Conservation (phyloP, 2,113 vertebrate species). For the Varanus salvator region DNA sequence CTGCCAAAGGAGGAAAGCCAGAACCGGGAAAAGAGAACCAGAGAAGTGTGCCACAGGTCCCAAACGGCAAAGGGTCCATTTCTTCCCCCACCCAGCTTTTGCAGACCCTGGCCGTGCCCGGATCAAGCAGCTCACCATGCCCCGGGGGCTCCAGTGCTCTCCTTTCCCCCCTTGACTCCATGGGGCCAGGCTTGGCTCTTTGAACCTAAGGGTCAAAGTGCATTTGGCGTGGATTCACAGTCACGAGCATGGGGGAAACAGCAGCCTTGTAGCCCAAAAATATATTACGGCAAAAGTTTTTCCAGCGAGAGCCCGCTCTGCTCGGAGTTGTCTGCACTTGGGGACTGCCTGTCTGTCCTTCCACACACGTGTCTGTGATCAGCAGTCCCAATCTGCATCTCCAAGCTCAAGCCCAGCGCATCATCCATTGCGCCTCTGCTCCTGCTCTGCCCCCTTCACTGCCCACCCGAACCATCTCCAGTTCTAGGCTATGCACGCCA, state of each 20-base stretch:
- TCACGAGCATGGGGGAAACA: slow-evolving; percentile 24
- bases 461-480: not conserved
- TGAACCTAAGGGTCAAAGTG: not conserved
- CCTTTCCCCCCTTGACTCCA: slow-evolving; percentile 36
- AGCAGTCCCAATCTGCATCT: no score
- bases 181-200: not conserved
- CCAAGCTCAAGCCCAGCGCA: not conserved
- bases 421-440: not conserved
- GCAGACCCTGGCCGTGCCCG: no score
- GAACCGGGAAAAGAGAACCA: no score
- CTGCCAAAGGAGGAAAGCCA: no score
- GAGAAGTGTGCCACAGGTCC: no score
- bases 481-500: not conserved
- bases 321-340: no score
- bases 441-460: no score
- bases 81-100: not conserved
- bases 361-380: no score
- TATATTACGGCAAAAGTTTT: no score
- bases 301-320: no score
- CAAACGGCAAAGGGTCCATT: not conserved
- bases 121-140: slow-evolving; percentile 44
- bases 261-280: not conserved
- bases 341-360: no score
- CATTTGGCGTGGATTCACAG: not conserved
- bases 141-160: slow-evolving; percentile 1